Evolutionary conservation across 2,888 invertebrate species (phyloP), one percentile per base, ranked within the genome.

Genomic region (Myathropa florea): DNA sequence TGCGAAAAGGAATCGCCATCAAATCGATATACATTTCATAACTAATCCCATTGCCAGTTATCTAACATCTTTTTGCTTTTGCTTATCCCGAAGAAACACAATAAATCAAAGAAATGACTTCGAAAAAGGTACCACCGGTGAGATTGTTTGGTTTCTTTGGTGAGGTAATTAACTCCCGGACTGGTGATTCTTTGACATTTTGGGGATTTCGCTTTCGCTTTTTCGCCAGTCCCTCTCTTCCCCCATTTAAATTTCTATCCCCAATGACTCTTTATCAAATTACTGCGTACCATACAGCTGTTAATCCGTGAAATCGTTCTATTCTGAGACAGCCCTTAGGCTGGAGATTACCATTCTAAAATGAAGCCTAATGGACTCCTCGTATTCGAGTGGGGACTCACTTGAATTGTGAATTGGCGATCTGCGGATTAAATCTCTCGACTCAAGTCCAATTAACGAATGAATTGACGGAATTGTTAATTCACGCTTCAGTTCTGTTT

Each of bases 231-330:
- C n/a, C n/a, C 36, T 36, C 14, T n/a, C n/a, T n/a, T n/a, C n/a
- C n/a, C 2, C 14, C 24, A 24, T 24, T 26, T 64, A 6, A 23
- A 39, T 39, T 39, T 26, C 46, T 46, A 64, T 26, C 23, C 24
- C 18, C 26, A 64, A 39, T 64, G 39, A n/a, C 46, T 46, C 64
- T 64, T 64, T 24, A 39, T 36, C 39, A n/a, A 39, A 64, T 46
- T 64, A 9, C 36, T 39, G 64, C 61, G 18, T 30, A 33, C 18
- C 33, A 61, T 30, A 61, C n/a, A 18, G n/a, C 24, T 26, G 64
- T 39, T 64, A 64, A 39, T 14, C 63, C 24, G 10, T 23, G n/a
- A 63, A 63, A 36, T 63, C 36, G 24, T 63, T 63, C 63, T 21
- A 36, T 12, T n/a, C 39, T 6, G 14, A 39, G 39, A n/a, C n/a